phyloP scores from a whole-genome alignment of 2,797 vertebrate genomes.

The Ctenosaura bakeri region DNA sequence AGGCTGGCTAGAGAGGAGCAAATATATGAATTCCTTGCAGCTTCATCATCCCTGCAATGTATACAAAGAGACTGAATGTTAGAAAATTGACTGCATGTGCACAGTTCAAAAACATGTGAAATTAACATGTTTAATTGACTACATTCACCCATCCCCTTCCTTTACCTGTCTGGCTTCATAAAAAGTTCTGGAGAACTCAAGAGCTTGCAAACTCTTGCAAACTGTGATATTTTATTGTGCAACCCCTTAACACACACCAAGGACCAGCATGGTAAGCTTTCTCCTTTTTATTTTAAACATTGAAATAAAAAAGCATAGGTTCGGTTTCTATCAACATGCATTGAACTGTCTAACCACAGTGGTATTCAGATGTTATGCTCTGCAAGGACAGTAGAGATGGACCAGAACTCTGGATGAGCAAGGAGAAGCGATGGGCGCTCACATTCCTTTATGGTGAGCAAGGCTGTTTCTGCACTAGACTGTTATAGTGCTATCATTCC shows the following conservation, averaged over 20 bases:
- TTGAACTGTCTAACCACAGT: neutral
- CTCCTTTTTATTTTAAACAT: too few relatives aligned
- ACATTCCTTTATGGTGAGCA: neutral
- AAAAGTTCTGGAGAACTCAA: neutral
- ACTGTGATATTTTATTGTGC: too few relatives aligned
- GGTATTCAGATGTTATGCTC: neutral
- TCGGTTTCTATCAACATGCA: neutral
- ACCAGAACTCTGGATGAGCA: neutral
- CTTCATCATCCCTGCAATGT: neutral
- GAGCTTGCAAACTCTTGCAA: too few relatives aligned
- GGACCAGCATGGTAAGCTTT: too few relatives aligned
- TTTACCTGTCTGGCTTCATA: too few relatives aligned
- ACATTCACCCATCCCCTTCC: too few relatives aligned
- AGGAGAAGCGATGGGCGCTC: neutral
- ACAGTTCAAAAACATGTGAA: neutral
- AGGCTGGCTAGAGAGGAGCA: neutral
- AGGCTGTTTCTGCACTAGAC: too few relatives aligned
- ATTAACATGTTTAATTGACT: neutral
- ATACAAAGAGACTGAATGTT: neutral
- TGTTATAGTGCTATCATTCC: too few relatives aligned
- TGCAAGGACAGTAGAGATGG: neutral
- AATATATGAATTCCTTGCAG: neutral
- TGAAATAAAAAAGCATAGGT: neutral
- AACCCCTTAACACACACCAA: too few relatives aligned
- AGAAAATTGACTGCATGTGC: too few relatives aligned